Evolutionary conservation across 2,888 invertebrate species (phyloP), one percentile per base, ranked within the genome.

Genomic region (Melanargia galathea): DNA sequence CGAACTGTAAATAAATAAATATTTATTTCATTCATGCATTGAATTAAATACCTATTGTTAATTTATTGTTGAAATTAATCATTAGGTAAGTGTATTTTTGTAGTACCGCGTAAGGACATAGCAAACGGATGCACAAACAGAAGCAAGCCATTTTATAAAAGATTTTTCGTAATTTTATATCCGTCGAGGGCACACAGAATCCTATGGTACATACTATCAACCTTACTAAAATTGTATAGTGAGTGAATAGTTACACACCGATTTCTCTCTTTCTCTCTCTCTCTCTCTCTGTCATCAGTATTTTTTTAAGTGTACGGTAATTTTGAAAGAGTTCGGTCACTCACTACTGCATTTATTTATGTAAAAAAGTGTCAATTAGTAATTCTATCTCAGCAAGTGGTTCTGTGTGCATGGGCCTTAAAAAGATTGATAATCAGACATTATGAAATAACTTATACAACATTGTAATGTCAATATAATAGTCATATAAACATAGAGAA

Each of bases 61-160:
- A 30, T 49, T 49, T 49, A 26, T 49, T 49, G 26, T 16, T 54
- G 33, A 54, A 35, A 20, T 22, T 8, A 38, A 54, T 22, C 5
- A 38, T n/a, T 35, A 35, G 22, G 35, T 35, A 35, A 35, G 35
- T 54, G 22, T 38, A 38, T 35, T 49, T 49, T 49, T 16, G 8
- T 49, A 30, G 3, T 20, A 38, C 20, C 22, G 8, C 0, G 2
- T 16, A 16, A 16, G 5, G 26, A 22, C 22, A 40, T 16, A 2
- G 26, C 22, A n/a, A 26, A 16, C 26, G 26, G 24, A 26, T 11
- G 55, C 55, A 55, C 55, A 55, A 55, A 10, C 24, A 6, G 4
- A 2, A 13, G n/a, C 11, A 16, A 20, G 20, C 8, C n/a, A 22
- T 54, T 54, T 54, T 13, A 22, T 22, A 38, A 22, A n/a, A 30